Conservation (phyloP, 2,888 invertebrate species). For the Adineta ricciae region DNA sequence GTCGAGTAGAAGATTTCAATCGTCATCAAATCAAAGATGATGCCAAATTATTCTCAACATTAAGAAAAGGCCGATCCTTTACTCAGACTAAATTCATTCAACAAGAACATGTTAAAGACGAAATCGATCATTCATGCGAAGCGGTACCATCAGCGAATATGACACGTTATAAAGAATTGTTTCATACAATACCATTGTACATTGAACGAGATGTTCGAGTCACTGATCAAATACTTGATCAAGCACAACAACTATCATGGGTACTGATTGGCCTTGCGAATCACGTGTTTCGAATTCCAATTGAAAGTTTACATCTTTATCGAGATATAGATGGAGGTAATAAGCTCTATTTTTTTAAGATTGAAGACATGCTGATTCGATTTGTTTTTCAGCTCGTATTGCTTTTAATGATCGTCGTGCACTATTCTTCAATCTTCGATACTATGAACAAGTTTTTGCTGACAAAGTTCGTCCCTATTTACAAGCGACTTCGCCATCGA, state of each 20-base stretch:
- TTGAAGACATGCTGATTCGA: not conserved
- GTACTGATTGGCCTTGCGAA: not conserved
- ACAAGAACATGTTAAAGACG: constrained; percentile 20
- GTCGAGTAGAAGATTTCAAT: not conserved
- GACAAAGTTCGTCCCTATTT: not conserved
- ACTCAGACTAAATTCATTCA: not conserved
- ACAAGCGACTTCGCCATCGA: not conserved
- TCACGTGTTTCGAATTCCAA: not conserved
- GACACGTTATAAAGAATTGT: not conserved
- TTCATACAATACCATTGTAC: not conserved
- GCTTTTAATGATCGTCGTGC: not conserved
- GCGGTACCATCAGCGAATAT: constrained; percentile 6
- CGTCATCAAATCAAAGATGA: not conserved
- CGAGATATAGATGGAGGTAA: constrained; percentile 13
- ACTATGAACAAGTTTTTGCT: constrained; percentile 10
- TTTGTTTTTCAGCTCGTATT: not conserved
- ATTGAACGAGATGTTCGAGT: not conserved
- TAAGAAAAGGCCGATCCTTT: not conserved
- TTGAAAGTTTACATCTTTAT: not conserved
- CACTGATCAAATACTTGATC: not conserved
- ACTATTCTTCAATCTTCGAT: constrained; percentile 7
- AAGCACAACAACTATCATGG: not conserved
- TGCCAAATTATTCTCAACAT: not conserved
- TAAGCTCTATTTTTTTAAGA: not conserved
- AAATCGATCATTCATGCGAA: constrained; percentile 20